phyloP scores from a whole-genome alignment of 1,140 invertebrate genomes.

The Brevipalpus yothersi region DNA sequence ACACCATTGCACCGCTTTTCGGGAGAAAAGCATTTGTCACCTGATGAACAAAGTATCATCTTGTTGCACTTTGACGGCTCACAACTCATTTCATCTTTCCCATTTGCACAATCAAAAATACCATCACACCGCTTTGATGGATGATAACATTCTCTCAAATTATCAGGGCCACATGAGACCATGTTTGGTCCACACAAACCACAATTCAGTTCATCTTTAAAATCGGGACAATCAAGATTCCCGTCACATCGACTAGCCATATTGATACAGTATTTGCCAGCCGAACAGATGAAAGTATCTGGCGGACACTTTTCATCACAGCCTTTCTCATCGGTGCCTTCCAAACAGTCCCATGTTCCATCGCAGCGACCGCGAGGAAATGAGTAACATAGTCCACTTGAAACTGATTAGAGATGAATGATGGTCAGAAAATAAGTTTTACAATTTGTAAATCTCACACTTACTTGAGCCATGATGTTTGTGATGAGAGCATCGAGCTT shows the following conservation, averaged over 20 bases:
- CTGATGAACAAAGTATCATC: constrained; percentile 15
- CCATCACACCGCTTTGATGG: constrained; percentile 22
- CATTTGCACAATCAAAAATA: constrained; percentile 51
- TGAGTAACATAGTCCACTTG: not conserved
- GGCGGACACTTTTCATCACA: constrained; percentile 27
- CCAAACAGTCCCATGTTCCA: constrained; percentile 9
- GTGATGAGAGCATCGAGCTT: constrained; percentile 7
- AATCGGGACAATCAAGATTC: constrained; percentile 52
- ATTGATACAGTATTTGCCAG: constrained; percentile 42
- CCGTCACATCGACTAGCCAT: constrained; percentile 50
- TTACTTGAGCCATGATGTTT: constrained; percentile 1
- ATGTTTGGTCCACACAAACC: constrained; percentile 9
- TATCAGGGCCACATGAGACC: constrained; percentile 6
- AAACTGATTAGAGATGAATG: too few species aligned
- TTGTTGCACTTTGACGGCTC: constrained; percentile 26
- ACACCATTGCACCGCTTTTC: constrained; percentile 21
- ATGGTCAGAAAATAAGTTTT: too few species aligned
- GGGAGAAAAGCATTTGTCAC: constrained; percentile 17
- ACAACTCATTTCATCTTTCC: constrained; percentile 57
- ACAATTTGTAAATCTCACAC: too few species aligned
- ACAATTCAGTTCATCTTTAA: constrained; percentile 40
- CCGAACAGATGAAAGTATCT: constrained; percentile 42
- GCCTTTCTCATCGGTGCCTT: constrained; percentile 11
- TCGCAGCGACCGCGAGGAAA: constrained; percentile 9
- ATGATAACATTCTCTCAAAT: constrained; percentile 10